Evolutionary conservation across 2,797 vertebrate genomes (phyloP).

Genomic region (Arrhamphus sclerolepis): DNA sequence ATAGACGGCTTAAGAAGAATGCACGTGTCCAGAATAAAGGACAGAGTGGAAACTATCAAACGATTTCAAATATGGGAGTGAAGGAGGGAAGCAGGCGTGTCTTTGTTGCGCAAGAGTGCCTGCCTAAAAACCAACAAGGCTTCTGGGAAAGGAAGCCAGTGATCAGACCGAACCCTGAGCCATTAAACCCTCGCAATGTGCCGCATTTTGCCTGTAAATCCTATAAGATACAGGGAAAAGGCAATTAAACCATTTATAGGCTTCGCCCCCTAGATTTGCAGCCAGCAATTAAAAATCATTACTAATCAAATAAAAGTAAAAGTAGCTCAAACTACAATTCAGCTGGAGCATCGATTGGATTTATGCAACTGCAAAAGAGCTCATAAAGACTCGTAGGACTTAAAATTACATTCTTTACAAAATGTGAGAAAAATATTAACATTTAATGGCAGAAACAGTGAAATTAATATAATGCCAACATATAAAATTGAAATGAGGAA

Average conservation of each 20-base stretch:
- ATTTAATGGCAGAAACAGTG: slow-evolving; percentile 45
- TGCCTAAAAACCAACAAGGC: slow-evolving; percentile 59
- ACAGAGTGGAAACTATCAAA: slow-evolving; percentile 54
- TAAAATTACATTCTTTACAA: slow-evolving; percentile 62
- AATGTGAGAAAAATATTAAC: slow-evolving; percentile 64
- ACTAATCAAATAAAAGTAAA: slow-evolving; percentile 84
- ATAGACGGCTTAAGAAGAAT: slow-evolving; percentile 30
- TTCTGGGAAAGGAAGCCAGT: slow-evolving; percentile 71
- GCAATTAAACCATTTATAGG: slow-evolving; percentile 82
- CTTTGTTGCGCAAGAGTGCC: slow-evolving; percentile 60
- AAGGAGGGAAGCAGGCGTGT: slow-evolving; percentile 54
- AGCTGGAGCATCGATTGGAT: slow-evolving; percentile 62
- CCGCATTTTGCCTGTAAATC: slow-evolving; percentile 68
- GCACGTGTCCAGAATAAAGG: slow-evolving; percentile 47
- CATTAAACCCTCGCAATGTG: slow-evolving; percentile 69
- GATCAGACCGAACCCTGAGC: slow-evolving; percentile 60
- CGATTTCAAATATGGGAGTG: slow-evolving; percentile 49
- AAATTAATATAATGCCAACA: slow-evolving; percentile 21
- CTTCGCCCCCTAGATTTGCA: slow-evolving; percentile 74
- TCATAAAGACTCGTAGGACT: slow-evolving; percentile 62
- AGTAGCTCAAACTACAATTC: slow-evolving; percentile 71
- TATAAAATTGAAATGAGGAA: slow-evolving; percentile 34
- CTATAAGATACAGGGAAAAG: slow-evolving; percentile 69
- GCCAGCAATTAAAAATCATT: slow-evolving; percentile 83
- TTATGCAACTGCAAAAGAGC: slow-evolving; percentile 64